These are phyloP conservation scores for Holothuria leucospilota DNA, from an alignment of 53 echinoderm and acorn worm species.

Conservation along the genomic window DNA sequence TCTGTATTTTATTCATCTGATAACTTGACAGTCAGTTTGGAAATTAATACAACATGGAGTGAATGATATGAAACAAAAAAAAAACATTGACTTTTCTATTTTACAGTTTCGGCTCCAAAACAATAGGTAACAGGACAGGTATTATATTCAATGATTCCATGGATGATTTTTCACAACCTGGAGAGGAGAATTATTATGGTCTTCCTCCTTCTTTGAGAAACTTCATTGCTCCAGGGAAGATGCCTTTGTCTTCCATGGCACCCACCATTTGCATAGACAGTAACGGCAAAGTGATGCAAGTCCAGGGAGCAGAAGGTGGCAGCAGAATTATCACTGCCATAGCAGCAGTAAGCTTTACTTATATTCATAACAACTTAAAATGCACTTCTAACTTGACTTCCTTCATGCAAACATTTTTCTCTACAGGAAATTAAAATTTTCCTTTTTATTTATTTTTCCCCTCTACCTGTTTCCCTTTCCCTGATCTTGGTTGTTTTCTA, in stretches of 20 bases:
- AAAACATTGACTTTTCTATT: background rate
- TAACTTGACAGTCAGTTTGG: no score
- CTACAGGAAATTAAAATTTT: no score
- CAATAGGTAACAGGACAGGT: conserved; percentile 77
- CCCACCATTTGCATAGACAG: conserved; percentile 73
- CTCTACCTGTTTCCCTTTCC: no score
- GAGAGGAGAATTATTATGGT: conserved; percentile 66
- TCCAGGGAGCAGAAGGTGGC: conserved; percentile 84
- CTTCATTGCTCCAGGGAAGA: conserved; percentile 86
- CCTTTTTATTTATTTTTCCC: no score
- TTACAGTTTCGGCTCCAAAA: conserved; percentile 87
- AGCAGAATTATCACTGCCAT: conserved; percentile 73
- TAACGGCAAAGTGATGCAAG: conserved; percentile 58
- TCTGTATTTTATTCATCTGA: no score
- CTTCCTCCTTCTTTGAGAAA: conserved; percentile 85
- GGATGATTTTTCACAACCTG: conserved; percentile 94
- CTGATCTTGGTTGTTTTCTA: no score
- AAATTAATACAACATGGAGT: no score
- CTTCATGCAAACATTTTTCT: no score
- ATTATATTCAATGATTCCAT: conserved; percentile 96
- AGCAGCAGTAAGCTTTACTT: conserved; percentile 56
- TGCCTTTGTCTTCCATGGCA: conserved; percentile 94
- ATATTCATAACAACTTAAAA: no score
- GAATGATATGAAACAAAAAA: no score
- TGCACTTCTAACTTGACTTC: no score